Evolutionary conservation across 2,797 vertebrate species (phyloP), one percentile per base, ranked within the genome.

Genomic region (Eidolon dupreanum): DNA sequence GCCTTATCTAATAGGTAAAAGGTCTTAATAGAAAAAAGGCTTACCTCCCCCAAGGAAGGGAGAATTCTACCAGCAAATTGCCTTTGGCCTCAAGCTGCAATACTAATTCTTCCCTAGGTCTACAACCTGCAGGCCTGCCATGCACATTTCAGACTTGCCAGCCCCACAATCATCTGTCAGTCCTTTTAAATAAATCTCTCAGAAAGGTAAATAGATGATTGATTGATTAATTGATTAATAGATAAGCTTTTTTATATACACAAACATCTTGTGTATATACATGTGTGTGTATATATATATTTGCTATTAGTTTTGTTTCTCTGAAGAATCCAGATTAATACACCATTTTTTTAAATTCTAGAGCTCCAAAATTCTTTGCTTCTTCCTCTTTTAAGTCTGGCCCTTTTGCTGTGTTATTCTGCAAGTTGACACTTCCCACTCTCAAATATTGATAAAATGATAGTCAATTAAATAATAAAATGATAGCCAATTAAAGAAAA

Each of bases 401-500:
- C 9, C 15, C 36, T 77, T 36, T 61, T 75, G 22, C 43, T 89
- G 28, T 70, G 28, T 95, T 87, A 6, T 86, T 93, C 77, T 73
- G 8, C 17, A 92, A 49, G 11, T 61, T 81, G 65, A n/a, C 66
- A 81, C 4, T 53, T 43, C 16, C 20, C 26, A 3, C 38, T 26
- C 46, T 90, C 82, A 93, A 91, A 91, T 79, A 85, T 15, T 66
- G 65, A 86, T 70, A 77, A 53, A 85, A 31, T 51, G 26, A 75
- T 41, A 93, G 31, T 13, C 38, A 51, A 49, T 68, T 79, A 77
- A 8, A 68, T 59, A 65, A 85, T 70, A 77, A 51, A 85, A 26
- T 53, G 26, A 81, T 41, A 93, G 31, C 13, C 33, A 46, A 31
- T 57, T 90, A 89, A 11, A 68, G 51, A 51, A 82, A 61, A 79